Evolutionary conservation across 2,797 vertebrate species (phyloP), one percentile per base, ranked within the genome.

Genomic region (Myotis findleyi): DNA sequence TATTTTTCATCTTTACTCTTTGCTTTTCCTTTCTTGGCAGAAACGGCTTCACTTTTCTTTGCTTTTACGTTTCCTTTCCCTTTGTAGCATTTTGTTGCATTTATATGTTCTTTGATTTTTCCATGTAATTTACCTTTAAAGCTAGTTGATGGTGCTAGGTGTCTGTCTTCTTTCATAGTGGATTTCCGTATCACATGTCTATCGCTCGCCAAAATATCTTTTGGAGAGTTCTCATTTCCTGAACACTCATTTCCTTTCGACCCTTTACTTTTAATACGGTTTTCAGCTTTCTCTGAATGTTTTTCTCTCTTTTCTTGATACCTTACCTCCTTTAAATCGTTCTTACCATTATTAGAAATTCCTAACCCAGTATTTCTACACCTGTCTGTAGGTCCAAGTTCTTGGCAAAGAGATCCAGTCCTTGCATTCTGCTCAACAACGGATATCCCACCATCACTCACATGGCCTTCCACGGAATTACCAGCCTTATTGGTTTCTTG

Each of bases 1-100:
- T 30, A 91, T 69, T 83, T 96, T 97, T 98, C 97, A 88, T 93
- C 91, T 93, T 98, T 98, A 80, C 80, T 88, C 62, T 93, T 0
- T 21, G 86, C 21, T 91, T 95, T 94, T 97, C 79, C 95, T 95
- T 97, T 95, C 89, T 95, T 97, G 66, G 91, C 83, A 95, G 90
- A 97, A 92, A 87, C 83, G 30, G 76, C 88, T 97, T 97, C 97
- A 10, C 73, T 96, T 93, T 97, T 98, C 93, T 97, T 98, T 87
- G 83, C 51, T 96, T 93, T 87, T 77, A 38, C 49, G 85, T 96
- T 89, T 96, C 30, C 71, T 77, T 97, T 98, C 87, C 88, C 36
- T 97, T 96, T 96, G 83, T 49, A 79, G 92, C 88, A 94, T 38
- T 77, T 85, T 44, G 81, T 18, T 95, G 76, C 51, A 62, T 69